These are phyloP conservation scores for Monopis laevigella DNA, from an alignment of 2,888 invertebrate genomes.

Conservation along the genomic window DNA sequence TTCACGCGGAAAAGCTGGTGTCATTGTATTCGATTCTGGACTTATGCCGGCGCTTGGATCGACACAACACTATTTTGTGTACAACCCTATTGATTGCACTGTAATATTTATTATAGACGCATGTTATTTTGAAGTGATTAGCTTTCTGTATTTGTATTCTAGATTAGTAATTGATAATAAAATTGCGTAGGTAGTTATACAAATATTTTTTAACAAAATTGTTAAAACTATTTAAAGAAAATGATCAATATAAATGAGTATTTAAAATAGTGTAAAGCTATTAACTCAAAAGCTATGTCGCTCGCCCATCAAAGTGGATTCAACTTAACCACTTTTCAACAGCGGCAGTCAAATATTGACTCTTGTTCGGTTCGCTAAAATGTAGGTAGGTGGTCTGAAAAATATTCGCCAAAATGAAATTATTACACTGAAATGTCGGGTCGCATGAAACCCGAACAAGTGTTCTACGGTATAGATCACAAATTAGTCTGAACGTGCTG, in stretches of 20 bases:
- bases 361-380: constrained; percentile 46
- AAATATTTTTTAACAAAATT: no score
- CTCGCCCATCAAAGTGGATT: constrained; percentile 23
- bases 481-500: constrained; percentile 53
- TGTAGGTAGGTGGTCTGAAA: constrained; percentile 40
- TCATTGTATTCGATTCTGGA: constrained; percentile 16
- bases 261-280: no score
- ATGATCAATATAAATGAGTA: no score
- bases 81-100: constrained; percentile 8
- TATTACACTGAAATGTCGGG: constrained; percentile 30
- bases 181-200: not conserved
- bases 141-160: no score
- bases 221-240: no score
- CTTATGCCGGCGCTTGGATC: constrained; percentile 10
- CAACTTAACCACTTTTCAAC: constrained; percentile 26
- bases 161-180: no score
- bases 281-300: no score
- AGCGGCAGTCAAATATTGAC: constrained; percentile 52
- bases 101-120: constrained; percentile 8
- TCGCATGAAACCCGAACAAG: constrained; percentile 35
- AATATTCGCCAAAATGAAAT: constrained; percentile 55
- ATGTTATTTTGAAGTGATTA: constrained; percentile 7
- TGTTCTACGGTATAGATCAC: constrained; percentile 44
- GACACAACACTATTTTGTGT: constrained; percentile 11
- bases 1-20: constrained; percentile 24